Percentiles rank a stretch among this genome's conserved stretches.
Evolutionary conservation across 2,797 vertebrate species (phyloP).

Genomic region (Leuciscus waleckii): DNA sequence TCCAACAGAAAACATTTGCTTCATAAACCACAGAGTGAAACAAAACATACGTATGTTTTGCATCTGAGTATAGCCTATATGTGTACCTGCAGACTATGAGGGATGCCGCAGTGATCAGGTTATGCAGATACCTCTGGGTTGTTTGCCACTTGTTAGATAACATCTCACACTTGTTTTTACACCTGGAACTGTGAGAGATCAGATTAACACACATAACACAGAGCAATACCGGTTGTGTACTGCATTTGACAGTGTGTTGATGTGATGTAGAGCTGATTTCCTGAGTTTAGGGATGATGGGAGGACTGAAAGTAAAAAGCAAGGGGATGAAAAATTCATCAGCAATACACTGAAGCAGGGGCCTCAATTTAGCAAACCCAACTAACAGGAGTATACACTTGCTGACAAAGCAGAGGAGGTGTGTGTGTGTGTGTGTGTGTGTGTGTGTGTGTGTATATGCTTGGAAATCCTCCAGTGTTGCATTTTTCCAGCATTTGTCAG

Average conservation of each 20-base stretch:
- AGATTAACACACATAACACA: not conserved
- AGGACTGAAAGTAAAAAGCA: slow-evolving; percentile 32
- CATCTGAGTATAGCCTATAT: not conserved
- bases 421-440: slow-evolving; percentile 7
- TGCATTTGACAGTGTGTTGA: not conserved
- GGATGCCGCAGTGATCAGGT: not conserved
- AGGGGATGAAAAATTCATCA: slow-evolving; percentile 32
- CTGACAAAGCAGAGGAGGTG: slow-evolving; percentile 51
- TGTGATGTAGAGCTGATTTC: slow-evolving; percentile 2
- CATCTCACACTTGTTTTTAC: slow-evolving; percentile 22
- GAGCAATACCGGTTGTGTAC: not conserved
- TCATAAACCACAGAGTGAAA: not conserved
- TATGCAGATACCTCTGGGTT: not conserved
- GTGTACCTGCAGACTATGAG: not conserved
- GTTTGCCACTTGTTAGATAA: not conserved
- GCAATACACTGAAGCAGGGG: not conserved
- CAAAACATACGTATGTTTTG: not conserved
- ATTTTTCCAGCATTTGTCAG: slow-evolving; percentile 62
- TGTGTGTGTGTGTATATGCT: slow-evolving; percentile 20
- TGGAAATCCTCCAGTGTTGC: slow-evolving; percentile 47
- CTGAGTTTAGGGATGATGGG: not conserved
- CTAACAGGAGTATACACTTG: slow-evolving; percentile 38
- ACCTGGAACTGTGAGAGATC: not conserved
- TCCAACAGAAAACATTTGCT: not conserved
- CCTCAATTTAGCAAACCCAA: slow-evolving; percentile 1